These are phyloP conservation scores for Dastarcus helophoroides DNA, from an alignment of 2,888 invertebrate species.

Conservation along the genomic window DNA sequence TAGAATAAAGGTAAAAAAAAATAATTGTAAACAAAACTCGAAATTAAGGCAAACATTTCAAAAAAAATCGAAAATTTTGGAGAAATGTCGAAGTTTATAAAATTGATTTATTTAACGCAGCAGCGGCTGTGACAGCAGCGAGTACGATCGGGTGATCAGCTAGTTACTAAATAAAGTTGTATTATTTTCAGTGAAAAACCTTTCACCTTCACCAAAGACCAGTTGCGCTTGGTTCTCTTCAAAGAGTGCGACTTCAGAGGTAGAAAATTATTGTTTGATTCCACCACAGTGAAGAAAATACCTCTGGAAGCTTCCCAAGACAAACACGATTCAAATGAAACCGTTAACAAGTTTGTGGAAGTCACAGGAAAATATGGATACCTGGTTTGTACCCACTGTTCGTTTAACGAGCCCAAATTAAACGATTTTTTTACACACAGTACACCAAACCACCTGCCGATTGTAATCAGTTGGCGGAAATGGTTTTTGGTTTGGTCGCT, in stretches of 20 bases:
- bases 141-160: slow-evolving; percentile 5
- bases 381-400: slow-evolving; percentile 43
- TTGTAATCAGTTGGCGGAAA: slow-evolving; percentile 69
- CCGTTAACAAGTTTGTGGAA: slow-evolving; percentile 40
- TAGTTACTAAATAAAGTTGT: slow-evolving; percentile 9
- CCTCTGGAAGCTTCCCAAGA: slow-evolving; percentile 26
- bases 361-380: slow-evolving; percentile 52
- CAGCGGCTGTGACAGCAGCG: too few species aligned
- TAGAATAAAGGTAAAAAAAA: too few species aligned
- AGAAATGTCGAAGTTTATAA: too few species aligned
- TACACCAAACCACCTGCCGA: slow-evolving; percentile 56
- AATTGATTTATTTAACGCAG: not conserved
- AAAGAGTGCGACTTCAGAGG: slow-evolving; percentile 78
- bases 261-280: slow-evolving; percentile 73
- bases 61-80: too few species aligned
- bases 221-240: slow-evolving; percentile 72
- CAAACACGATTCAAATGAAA: slow-evolving; percentile 11
- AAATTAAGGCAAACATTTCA: too few species aligned
- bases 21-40: too few species aligned
- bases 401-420: not conserved
- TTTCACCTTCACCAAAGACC: slow-evolving; percentile 55
- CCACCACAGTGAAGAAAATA: slow-evolving; percentile 54
- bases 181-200: slow-evolving; percentile 38
- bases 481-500: slow-evolving; percentile 85
- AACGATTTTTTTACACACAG: slow-evolving; percentile 33